phyloP scores from a whole-genome alignment of 2,797 vertebrate genomes.

The Acridotheres tristis region DNA sequence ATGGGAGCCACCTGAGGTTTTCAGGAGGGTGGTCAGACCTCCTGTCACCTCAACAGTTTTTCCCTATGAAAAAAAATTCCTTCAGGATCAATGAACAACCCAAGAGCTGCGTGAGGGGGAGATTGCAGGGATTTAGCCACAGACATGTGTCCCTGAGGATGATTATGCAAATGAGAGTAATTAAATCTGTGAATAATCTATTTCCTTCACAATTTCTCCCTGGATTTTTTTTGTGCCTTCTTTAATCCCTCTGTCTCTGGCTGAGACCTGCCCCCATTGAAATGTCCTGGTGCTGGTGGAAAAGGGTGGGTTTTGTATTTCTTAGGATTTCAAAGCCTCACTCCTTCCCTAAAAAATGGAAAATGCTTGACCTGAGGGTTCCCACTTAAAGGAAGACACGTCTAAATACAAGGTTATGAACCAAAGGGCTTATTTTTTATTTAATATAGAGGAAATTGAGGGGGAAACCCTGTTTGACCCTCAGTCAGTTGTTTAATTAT shows the following conservation, averaged over 20 bases:
- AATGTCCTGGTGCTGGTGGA: not conserved
- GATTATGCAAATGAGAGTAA: not conserved
- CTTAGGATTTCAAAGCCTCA: not conserved
- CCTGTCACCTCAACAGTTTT: not conserved
- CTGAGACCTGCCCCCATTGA: not conserved
- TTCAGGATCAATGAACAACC: not conserved
- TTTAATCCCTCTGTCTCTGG: not conserved
- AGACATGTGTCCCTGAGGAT: accelerated
- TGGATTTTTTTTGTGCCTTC: not conserved
- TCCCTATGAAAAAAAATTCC: accelerated
- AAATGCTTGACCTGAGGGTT: not conserved
- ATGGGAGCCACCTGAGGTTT: not conserved
- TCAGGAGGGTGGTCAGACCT: too few species aligned
- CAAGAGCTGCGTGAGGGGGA: not conserved
- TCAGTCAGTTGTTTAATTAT: not conserved
- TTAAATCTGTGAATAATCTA: not conserved
- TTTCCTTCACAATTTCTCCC: not conserved
- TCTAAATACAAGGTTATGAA: not conserved
- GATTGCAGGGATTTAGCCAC: not conserved
- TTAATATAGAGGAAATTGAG: not conserved
- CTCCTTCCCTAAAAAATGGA: not conserved
- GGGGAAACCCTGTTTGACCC: accelerated
- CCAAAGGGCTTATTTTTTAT: not conserved
- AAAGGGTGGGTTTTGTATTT: not conserved
- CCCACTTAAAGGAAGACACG: not conserved